Evolutionary conservation across 2,888 invertebrate genomes (phyloP).

Genomic region (Leptopilina syphax): DNA sequence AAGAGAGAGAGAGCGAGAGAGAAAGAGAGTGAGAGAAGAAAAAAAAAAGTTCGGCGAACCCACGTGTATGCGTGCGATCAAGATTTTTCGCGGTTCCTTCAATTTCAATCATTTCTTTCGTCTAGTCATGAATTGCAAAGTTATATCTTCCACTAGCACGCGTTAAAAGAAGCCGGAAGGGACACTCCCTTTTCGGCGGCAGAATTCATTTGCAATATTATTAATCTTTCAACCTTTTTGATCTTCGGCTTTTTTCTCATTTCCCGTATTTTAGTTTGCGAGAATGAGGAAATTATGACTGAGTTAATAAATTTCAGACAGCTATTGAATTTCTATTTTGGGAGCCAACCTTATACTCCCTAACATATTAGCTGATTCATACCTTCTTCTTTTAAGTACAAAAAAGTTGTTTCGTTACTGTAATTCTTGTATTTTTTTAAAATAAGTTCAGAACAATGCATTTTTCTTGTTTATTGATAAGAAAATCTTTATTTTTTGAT

Average conservation of each 20-base stretch:
- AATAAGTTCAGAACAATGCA: too few relatives aligned
- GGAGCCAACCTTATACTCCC: too few relatives aligned
- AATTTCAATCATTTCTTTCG: neutral
- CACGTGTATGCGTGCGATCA: neutral
- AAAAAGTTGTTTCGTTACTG: too few relatives aligned
- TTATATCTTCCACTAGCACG: constrained; percentile 5
- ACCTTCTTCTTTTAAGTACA: too few relatives aligned
- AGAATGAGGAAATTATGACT: too few relatives aligned
- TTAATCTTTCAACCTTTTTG: constrained; percentile 11
- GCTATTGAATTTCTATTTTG: too few relatives aligned
- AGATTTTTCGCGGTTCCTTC: constrained; percentile 35
- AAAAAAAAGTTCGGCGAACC: constrained; percentile 20
- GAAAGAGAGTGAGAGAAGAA: neutral
- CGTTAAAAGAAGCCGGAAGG: constrained; percentile 23
- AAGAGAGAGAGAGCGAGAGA: too few relatives aligned
- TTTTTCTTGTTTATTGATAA: too few relatives aligned
- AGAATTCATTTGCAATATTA: constrained; percentile 3
- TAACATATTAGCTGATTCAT: too few relatives aligned
- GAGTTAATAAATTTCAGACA: too few relatives aligned
- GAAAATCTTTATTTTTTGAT: too few relatives aligned
- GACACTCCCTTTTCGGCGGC: neutral
- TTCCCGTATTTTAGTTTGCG: neutral
- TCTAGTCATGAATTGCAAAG: neutral
- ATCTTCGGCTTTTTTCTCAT: neutral
- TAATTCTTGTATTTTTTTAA: too few relatives aligned